Evolutionary conservation across 2,888 invertebrate genomes (phyloP).

Genomic region (Seira musarum): DNA sequence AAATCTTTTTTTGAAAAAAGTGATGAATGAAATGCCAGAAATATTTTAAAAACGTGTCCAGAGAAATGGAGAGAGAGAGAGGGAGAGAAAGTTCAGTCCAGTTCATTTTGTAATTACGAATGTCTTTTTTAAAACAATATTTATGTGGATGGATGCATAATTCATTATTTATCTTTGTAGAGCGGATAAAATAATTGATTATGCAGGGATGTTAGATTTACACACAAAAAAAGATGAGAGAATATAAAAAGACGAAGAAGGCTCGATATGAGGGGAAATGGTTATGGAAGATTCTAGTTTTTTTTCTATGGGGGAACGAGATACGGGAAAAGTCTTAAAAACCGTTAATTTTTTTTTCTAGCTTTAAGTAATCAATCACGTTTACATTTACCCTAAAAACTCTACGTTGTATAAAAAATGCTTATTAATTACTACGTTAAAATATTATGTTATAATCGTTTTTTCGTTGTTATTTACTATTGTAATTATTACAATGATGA

Average conservation of each 20-base stretch:
- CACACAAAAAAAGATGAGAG: neutral
- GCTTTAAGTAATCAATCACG: constrained; percentile 11
- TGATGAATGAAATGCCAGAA: neutral
- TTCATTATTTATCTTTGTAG: neutral
- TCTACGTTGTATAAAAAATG: neutral
- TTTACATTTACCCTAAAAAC: neutral
- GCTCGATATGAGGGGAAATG: neutral
- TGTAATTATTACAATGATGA: too few relatives aligned
- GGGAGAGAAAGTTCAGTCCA: neutral
- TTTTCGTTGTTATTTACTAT: constrained; percentile 26
- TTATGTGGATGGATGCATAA: constrained; percentile 1
- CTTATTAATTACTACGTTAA: neutral
- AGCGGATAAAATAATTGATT: neutral
- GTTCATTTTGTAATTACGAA: neutral
- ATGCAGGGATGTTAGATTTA: constrained; percentile 48
- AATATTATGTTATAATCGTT: constrained; percentile 8
- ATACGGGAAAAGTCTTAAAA: constrained; percentile 56
- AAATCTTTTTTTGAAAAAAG: neutral
- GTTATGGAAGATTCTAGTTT: constrained; percentile 1
- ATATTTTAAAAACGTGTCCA: constrained; percentile 2
- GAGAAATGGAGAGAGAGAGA: neutral
- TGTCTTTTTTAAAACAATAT: neutral
- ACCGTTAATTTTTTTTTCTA: constrained; percentile 46
- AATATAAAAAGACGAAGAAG: neutral
- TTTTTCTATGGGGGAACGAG: constrained; percentile 20